Percentiles rank a stretch among this genome's conserved stretches.
Conservation (phyloP, 2,113 vertebrate species). For the Pao palembangensis region DNA sequence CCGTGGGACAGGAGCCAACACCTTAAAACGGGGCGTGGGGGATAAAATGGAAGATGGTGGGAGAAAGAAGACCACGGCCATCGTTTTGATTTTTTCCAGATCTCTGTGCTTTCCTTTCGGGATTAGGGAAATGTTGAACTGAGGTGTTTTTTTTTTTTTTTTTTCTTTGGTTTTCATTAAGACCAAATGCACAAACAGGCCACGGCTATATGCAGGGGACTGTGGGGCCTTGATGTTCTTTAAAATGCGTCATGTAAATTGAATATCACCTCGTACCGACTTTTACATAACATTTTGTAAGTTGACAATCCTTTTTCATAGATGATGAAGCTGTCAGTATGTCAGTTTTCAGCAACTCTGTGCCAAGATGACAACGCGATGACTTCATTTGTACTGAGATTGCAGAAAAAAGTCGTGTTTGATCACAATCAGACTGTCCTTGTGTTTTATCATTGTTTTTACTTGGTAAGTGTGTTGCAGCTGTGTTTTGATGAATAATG, state of each 20-base stretch:
- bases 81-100: constrained; percentile 49
- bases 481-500: no score
- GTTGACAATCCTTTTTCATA: no score
- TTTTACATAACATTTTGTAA: no score
- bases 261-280: constrained; percentile 40
- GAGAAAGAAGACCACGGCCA: neutral
- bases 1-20: constrained; percentile 50
- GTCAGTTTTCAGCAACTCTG: no score
- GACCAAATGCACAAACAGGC: constrained; percentile 27
- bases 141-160: no score
- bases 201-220: constrained; percentile 4
- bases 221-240: constrained; percentile 36
- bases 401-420: no score
- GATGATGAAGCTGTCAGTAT: no score
- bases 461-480: no score
- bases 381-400: no score
- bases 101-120: constrained; percentile 18
- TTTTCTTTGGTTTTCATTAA: constrained; percentile 6
- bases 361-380: no score
- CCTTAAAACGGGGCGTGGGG: constrained; percentile 60
- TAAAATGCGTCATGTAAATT: constrained; percentile 32
- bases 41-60: constrained; percentile 8
- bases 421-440: no score
- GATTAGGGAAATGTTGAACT: neutral
- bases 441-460: no score